These are phyloP conservation scores for Nephila pilipes DNA, from an alignment of 1,140 invertebrate species.

Conservation along the genomic window DNA sequence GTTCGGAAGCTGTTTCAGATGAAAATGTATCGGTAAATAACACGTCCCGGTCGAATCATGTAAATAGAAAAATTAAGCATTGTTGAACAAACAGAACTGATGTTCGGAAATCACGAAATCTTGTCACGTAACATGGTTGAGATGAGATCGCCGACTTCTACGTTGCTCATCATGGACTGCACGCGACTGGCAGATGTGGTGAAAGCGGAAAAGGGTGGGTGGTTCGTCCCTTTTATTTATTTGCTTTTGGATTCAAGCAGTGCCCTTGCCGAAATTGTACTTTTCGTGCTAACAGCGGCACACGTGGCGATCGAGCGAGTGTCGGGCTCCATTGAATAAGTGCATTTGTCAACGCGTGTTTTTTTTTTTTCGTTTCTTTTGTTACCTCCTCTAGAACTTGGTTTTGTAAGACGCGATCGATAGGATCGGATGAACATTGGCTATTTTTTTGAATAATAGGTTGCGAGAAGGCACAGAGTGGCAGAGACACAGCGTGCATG, in stretches of 20 bases:
- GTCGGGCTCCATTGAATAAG: background rate
- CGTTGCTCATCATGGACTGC: background rate
- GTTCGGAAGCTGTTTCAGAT: too few relatives aligned
- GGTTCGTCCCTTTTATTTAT: background rate
- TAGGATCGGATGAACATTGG: background rate
- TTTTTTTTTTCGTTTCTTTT: background rate
- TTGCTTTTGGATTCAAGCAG: background rate
- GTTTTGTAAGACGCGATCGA: background rate
- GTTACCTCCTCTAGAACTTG: too few relatives aligned
- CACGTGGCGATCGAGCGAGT: background rate
- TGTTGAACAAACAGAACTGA: background rate
- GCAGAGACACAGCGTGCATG: background rate
- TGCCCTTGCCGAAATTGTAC: background rate
- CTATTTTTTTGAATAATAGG: background rate
- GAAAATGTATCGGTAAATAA: too few relatives aligned
- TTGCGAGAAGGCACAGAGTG: too few relatives aligned
- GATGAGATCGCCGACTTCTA: background rate
- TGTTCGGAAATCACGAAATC: background rate
- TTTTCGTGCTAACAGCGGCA: too few relatives aligned
- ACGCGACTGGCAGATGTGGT: background rate
- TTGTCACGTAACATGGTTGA: background rate
- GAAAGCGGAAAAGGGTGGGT: background rate
- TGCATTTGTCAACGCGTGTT: background rate
- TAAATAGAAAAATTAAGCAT: background rate
- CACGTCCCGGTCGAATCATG: too few relatives aligned